Evolutionary conservation across 2,888 invertebrate species (phyloP).

Genomic region (Lasioglossum morio): DNA sequence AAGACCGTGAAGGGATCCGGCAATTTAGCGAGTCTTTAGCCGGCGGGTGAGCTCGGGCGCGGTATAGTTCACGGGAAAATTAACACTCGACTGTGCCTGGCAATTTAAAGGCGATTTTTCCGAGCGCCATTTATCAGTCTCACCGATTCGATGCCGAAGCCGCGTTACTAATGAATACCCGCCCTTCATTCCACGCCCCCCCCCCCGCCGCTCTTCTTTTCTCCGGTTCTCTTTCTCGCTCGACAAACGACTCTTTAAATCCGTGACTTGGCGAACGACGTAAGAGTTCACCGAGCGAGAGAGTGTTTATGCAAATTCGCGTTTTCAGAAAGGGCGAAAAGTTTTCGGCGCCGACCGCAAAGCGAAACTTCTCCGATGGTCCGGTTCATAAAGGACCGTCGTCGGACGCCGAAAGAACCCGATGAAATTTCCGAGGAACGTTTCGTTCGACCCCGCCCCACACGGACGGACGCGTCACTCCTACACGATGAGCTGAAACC

Average conservation of each 20-base stretch:
- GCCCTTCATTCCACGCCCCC: not conserved
- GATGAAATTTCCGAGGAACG: not conserved
- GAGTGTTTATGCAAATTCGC: not conserved
- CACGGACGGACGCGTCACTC: not conserved
- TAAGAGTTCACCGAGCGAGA: not conserved
- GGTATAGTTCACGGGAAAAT: slow-evolving; percentile 10
- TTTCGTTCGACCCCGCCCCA: not conserved
- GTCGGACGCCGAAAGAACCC: not conserved
- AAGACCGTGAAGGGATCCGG: not conserved
- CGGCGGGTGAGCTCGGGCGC: not conserved
- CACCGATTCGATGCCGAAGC: not conserved
- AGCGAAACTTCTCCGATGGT: not conserved
- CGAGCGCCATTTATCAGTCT: not conserved
- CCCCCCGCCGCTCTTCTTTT: not conserved
- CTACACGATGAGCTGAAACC: not conserved
- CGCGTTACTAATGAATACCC: slow-evolving; percentile 16
- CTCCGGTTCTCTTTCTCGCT: not conserved
- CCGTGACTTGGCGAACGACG: not conserved
- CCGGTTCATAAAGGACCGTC: not conserved
- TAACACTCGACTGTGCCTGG: not conserved
- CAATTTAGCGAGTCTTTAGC: slow-evolving; percentile 13
- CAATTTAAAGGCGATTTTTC: slow-evolving; percentile 5
- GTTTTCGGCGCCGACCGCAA: not conserved
- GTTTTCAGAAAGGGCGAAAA: not conserved
- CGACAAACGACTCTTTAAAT: not conserved